Evolutionary conservation across 2,888 invertebrate genomes (phyloP).

Genomic region (Chaetogeoica ovagalla): DNA sequence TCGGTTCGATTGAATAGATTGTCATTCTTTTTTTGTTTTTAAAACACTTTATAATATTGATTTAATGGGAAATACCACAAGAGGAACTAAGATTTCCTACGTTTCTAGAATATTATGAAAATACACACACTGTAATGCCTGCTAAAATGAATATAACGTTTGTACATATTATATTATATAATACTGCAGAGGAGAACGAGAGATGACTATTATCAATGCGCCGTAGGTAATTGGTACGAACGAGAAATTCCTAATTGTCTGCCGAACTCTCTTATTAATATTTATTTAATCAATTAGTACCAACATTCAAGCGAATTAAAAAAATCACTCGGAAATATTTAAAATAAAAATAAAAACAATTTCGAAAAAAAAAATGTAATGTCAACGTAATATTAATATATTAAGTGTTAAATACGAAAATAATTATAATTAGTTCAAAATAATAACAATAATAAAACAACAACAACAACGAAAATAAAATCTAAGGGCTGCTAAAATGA

Average conservation of each 20-base stretch:
- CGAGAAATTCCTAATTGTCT: conserved; percentile 39
- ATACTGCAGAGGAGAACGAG: conserved; percentile 3
- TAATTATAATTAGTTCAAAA: conserved; percentile 41
- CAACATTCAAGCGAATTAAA: conserved; percentile 51
- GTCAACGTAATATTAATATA: conserved; percentile 20
- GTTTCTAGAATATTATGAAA: conserved; percentile 25
- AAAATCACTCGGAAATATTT: conserved; percentile 49
- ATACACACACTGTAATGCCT: not conserved
- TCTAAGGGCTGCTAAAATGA: conserved; percentile 52
- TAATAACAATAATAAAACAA: conserved; percentile 33
- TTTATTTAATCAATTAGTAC: conserved; percentile 41
- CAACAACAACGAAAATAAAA: conserved; percentile 50
- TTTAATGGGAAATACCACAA: conserved; percentile 13
- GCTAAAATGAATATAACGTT: conserved; percentile 15
- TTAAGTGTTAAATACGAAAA: conserved; percentile 52
- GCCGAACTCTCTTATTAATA: conserved; percentile 29
- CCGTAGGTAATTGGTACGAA: not conserved
- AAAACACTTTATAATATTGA: not conserved
- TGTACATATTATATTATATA: not conserved
- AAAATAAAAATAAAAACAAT: conserved; percentile 54
- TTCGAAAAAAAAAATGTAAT: conserved; percentile 54
- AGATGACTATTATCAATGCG: conserved; percentile 31
- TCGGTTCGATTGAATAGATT: not conserved
- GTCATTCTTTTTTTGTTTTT: not conserved
- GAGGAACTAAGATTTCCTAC: conserved; percentile 28